These are phyloP conservation scores for Maconellicoccus hirsutus DNA, from an alignment of 1,140 invertebrate species.

Conservation along the genomic window DNA sequence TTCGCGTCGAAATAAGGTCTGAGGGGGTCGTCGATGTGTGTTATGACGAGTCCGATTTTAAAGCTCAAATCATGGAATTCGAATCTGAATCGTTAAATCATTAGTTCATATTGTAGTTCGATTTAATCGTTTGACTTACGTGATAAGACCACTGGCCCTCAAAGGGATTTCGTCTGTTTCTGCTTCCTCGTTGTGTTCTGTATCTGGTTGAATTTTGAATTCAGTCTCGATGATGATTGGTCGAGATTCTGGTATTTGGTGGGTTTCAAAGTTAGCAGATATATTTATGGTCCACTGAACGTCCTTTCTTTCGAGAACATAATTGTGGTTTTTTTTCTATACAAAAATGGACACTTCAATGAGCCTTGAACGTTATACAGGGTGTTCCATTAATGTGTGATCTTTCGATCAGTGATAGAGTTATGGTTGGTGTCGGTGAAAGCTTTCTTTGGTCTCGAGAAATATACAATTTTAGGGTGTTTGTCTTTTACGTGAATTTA, in stretches of 20 bases:
- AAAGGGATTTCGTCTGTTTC: background rate
- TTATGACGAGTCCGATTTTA: background rate
- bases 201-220: background rate
- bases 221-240: background rate
- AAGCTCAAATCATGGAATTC: background rate
- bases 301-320: background rate
- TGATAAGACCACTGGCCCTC: background rate
- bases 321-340: background rate
- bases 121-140: background rate
- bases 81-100: background rate
- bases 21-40: background rate
- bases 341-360: too few species aligned
- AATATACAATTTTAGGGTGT: too few species aligned
- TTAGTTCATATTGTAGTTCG: background rate
- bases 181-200: background rate
- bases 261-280: background rate
- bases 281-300: background rate
- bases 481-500: too few species aligned
- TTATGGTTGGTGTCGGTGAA: too few species aligned
- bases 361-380: too few species aligned
- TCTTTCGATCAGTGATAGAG: too few species aligned
- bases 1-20: background rate
- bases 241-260: background rate
- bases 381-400: too few species aligned
- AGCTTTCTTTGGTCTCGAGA: too few species aligned